These are phyloP conservation scores for Samia ricini DNA, from an alignment of 1,140 invertebrate species.

Conservation along the genomic window DNA sequence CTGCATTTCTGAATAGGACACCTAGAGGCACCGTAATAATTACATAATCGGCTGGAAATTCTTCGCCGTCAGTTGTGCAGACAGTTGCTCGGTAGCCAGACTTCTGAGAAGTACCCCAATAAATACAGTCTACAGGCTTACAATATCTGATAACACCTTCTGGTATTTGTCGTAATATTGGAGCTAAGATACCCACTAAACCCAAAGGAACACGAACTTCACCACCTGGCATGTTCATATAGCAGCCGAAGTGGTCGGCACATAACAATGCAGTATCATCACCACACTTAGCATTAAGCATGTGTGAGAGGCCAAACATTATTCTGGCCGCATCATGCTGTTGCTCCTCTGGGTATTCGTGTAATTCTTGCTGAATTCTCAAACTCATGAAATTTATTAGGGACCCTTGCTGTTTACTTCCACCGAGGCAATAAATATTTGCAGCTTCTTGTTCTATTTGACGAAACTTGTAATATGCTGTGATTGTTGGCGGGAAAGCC, in stretches of 20 bases:
- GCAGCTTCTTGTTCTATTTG: slow-evolving; percentile 81
- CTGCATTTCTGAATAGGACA: slow-evolving; percentile 82
- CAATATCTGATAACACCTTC: slow-evolving; percentile 78
- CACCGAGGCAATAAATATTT: slow-evolving; percentile 73
- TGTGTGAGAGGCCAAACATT: slow-evolving; percentile 81
- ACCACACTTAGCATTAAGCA: slow-evolving; percentile 77
- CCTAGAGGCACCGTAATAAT: slow-evolving; percentile 88
- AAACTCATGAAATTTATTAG: slow-evolving; percentile 82
- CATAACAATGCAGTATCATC: slow-evolving; percentile 81
- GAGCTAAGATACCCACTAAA: slow-evolving; percentile 80
- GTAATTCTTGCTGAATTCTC: slow-evolving; percentile 82
- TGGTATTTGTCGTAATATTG: slow-evolving; percentile 80
- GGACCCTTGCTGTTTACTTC: slow-evolving; percentile 79
- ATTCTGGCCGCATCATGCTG: slow-evolving; percentile 82
- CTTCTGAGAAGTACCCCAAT: slow-evolving; percentile 79
- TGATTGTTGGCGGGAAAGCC: slow-evolving; percentile 77
- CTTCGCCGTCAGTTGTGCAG: slow-evolving; percentile 81
- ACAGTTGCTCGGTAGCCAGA: slow-evolving; percentile 77
- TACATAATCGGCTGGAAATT: slow-evolving; percentile 86
- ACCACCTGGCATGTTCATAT: slow-evolving; percentile 82
- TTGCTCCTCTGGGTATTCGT: slow-evolving; percentile 81
- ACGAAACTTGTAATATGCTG: slow-evolving; percentile 80
- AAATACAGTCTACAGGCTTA: slow-evolving; percentile 81
- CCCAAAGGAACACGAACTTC: slow-evolving; percentile 81
- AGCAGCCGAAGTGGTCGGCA: slow-evolving; percentile 81